Conservation (phyloP, 2,888 invertebrate species). For the Mythimna pallens region DNA sequence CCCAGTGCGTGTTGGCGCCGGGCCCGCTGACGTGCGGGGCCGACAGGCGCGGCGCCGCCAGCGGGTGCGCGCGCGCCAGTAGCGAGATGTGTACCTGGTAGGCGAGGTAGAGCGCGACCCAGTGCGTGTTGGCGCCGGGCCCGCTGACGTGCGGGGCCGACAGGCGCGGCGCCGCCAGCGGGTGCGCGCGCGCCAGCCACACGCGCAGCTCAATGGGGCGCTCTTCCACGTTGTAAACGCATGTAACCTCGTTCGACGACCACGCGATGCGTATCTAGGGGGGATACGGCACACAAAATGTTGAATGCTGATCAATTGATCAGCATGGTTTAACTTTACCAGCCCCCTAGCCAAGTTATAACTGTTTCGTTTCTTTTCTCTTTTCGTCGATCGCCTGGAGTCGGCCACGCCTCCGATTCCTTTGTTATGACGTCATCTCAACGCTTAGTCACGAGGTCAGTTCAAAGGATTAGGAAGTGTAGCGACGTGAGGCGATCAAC, state of each 20-base stretch:
- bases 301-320: too few relatives aligned
- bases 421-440: too few relatives aligned
- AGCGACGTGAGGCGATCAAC: too few relatives aligned
- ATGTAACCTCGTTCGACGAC: slow-evolving; percentile 94
- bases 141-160: slow-evolving; percentile 51
- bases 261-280: slow-evolving; percentile 93
- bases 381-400: too few relatives aligned
- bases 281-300: slow-evolving; percentile 12
- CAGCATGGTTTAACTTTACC: too few relatives aligned
- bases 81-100: slow-evolving; percentile 93
- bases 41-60: slow-evolving; percentile 84
- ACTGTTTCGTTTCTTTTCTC: too few relatives aligned
- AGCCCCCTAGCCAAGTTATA: too few relatives aligned
- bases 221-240: slow-evolving; percentile 95
- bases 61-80: slow-evolving; percentile 96
- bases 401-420: too few relatives aligned
- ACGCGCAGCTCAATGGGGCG: slow-evolving; percentile 95
- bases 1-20: slow-evolving; percentile 76
- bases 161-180: slow-evolving; percentile 90
- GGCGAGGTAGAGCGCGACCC: slow-evolving; percentile 95
- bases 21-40: slow-evolving; percentile 53
- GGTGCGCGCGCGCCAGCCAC: slow-evolving; percentile 95
- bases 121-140: slow-evolving; percentile 70
- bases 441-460: too few relatives aligned
- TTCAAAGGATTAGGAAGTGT: too few relatives aligned